Percentiles rank a stretch among this genome's conserved stretches.
Evolutionary conservation across 2,797 vertebrate species (phyloP).

Genomic region (Zalophus californianus): DNA sequence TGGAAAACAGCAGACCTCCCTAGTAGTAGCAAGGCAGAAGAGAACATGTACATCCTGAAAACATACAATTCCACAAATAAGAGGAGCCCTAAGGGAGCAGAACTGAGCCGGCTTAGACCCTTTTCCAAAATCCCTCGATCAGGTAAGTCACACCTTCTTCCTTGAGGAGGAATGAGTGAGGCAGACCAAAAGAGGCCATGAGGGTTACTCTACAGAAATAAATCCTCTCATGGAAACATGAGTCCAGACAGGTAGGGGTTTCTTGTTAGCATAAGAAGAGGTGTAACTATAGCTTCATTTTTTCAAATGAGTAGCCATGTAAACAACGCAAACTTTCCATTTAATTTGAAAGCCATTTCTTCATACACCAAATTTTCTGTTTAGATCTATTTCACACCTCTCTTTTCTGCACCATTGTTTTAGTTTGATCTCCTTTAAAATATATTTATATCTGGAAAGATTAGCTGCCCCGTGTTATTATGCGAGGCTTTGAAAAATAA

Average conservation of each 20-base stretch:
- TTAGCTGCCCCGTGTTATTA: not conserved
- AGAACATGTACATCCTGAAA: not conserved
- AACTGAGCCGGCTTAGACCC: not conserved
- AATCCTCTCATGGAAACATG: not conserved
- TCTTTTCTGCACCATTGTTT: conserved; percentile 12
- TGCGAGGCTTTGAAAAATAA: not conserved
- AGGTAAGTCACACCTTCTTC: not conserved
- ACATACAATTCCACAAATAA: not conserved
- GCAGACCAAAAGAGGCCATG: not conserved
- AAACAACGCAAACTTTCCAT: not conserved
- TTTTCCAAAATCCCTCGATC: not conserved
- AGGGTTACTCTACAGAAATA: not conserved
- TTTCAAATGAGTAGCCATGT: not conserved
- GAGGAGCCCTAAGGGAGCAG: not conserved
- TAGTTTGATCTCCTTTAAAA: not conserved
- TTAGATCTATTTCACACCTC: not conserved
- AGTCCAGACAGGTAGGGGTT: not conserved
- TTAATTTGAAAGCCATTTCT: conserved; percentile 42
- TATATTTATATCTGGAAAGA: not conserved
- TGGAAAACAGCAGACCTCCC: not conserved
- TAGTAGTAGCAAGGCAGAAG: not conserved
- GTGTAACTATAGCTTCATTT: not conserved
- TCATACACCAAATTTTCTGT: not conserved
- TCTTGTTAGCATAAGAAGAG: not conserved
- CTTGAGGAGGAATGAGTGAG: not conserved